These are phyloP conservation scores for Listronotus oregonensis DNA, from an alignment of 1,140 invertebrate species.

Conservation along the genomic window DNA sequence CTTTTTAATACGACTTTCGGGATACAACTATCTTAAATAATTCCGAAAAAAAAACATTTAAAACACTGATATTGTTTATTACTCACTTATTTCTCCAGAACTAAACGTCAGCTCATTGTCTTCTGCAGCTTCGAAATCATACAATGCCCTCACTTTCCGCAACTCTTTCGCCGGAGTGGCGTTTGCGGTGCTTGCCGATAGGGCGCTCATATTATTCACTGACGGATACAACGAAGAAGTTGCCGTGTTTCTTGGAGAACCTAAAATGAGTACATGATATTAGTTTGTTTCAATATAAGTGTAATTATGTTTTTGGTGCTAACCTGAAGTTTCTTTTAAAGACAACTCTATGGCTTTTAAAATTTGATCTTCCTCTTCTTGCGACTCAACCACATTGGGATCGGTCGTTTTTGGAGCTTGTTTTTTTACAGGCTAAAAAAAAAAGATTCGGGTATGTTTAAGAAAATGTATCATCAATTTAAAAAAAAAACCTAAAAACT, in stretches of 20 bases:
- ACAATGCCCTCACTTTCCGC: slow-evolving; percentile 89
- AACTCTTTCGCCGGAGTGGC: slow-evolving; percentile 58
- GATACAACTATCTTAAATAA: too few relatives aligned
- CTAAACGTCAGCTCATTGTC: slow-evolving; percentile 98
- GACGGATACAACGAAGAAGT: slow-evolving; percentile 25
- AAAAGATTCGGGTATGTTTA: too few relatives aligned
- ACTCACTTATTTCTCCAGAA: slow-evolving; percentile 89
- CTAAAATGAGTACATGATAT: too few relatives aligned
- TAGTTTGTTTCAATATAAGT: too few relatives aligned
- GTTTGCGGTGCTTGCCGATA: slow-evolving; percentile 47
- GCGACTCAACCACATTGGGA: slow-evolving; percentile 72
- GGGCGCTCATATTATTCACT: slow-evolving; percentile 24
- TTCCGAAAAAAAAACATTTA: too few relatives aligned
- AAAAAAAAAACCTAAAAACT: slow-evolving; percentile 35
- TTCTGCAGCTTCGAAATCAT: slow-evolving; percentile 99
- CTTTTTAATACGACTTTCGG: too few relatives aligned
- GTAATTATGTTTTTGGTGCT: background rate
- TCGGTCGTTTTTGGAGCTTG: slow-evolving; percentile 60
- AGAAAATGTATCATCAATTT: too few relatives aligned
- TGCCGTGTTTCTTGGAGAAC: slow-evolving; percentile 55
- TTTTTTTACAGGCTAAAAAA: slow-evolving; percentile 45
- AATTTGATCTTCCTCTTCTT: slow-evolving; percentile 92
- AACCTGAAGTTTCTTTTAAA: slow-evolving; percentile 74
- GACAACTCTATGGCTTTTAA: slow-evolving; percentile 95
- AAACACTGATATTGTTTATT: too few relatives aligned